Percentiles rank a stretch among this genome's conserved stretches.
phyloP scores from a whole-genome alignment of 2,797 vertebrate species.

The Cichlasoma orientale region DNA sequence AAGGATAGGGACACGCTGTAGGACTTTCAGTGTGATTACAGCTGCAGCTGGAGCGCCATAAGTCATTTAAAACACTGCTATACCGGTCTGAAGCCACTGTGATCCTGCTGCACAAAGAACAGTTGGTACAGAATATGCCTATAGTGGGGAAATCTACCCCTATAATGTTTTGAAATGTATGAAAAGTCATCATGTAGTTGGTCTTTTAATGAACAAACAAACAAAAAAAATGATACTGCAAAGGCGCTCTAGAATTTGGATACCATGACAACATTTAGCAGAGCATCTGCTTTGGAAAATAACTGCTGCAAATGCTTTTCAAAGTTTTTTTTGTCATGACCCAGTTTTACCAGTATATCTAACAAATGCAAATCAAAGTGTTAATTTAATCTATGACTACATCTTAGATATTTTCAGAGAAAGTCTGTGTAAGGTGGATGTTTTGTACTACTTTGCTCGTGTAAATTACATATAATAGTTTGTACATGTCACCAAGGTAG shows the following conservation, averaged over 20 bases:
- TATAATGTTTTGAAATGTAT: neutral
- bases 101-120: neutral
- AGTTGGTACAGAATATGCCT: neutral
- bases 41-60: slow-evolving; percentile 13
- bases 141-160: neutral
- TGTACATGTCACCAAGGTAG: neutral
- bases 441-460: neutral
- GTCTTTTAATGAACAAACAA: neutral
- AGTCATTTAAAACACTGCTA: slow-evolving; percentile 20
- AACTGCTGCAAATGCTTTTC: neutral
- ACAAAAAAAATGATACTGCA: neutral
- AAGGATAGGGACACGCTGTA: slow-evolving; percentile 14
- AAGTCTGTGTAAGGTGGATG: neutral
- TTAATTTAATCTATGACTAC: neutral
- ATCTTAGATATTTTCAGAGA: neutral
- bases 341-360: neutral
- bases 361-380: neutral
- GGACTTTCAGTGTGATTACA: slow-evolving; percentile 22
- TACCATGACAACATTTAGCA: neutral
- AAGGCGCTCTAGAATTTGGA: neutral
- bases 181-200: neutral
- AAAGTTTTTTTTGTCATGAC: too few species aligned
- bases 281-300: neutral
- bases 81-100: slow-evolving; percentile 10
- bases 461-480: neutral